These are phyloP conservation scores for Whitmania pigra DNA, from an alignment of 1,140 invertebrate genomes.

Conservation along the genomic window DNA sequence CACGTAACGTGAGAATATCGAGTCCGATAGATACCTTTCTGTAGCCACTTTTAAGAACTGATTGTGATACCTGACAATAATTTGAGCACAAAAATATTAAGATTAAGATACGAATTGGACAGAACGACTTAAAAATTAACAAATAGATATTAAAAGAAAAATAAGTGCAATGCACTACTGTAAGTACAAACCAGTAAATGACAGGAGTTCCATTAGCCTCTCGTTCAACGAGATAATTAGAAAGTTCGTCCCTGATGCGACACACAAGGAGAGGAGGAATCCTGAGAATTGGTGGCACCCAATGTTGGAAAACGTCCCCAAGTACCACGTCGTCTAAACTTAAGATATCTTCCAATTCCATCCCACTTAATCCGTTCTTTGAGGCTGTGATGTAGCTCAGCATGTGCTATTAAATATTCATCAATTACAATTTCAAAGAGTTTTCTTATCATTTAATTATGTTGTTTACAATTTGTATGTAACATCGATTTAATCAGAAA, in stretches of 20 bases:
- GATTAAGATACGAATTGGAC: constrained; percentile 26
- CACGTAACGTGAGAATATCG: not conserved
- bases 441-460: no score
- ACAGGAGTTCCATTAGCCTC: constrained; percentile 19
- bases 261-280: constrained; percentile 18
- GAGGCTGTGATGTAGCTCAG: constrained; percentile 24
- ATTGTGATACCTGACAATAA: not conserved
- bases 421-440: no score
- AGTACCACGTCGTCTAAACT: constrained; percentile 24
- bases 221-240: constrained; percentile 18
- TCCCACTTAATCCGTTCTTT: constrained; percentile 21
- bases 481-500: no score
- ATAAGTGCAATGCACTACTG: not conserved
- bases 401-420: not conserved
- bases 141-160: not conserved
- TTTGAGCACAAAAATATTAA: constrained; percentile 23
- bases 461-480: no score
- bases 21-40: constrained; percentile 16
- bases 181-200: constrained; percentile 18
- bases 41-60: constrained; percentile 19
- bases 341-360: constrained; percentile 22
- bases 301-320: constrained; percentile 19
- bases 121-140: constrained; percentile 32
- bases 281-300: constrained; percentile 20
- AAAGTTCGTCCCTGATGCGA: constrained; percentile 21